phyloP scores from a whole-genome alignment of 2,888 invertebrate genomes.

The Pachymerium ferrugineum region DNA sequence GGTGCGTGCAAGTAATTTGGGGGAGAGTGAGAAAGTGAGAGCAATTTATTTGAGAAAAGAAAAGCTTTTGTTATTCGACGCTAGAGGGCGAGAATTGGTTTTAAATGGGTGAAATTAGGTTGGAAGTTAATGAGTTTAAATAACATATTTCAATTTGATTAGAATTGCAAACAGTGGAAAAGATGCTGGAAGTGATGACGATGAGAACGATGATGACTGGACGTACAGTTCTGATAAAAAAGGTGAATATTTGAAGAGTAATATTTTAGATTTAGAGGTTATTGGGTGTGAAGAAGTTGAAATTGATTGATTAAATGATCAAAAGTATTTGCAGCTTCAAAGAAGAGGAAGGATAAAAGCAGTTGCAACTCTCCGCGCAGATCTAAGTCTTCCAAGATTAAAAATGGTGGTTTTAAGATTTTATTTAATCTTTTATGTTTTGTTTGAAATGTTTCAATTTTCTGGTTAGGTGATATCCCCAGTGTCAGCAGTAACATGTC shows the following conservation, averaged over 20 bases:
- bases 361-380: slow-evolving; percentile 32
- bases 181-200: slow-evolving; percentile 63
- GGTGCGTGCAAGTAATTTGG: too few species aligned
- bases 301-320: not conserved
- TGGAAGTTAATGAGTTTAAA: not conserved
- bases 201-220: slow-evolving; percentile 86
- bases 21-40: too few species aligned
- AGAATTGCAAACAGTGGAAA: slow-evolving; percentile 54
- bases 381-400: slow-evolving; percentile 34
- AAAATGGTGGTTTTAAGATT: slow-evolving; percentile 32
- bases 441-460: not conserved
- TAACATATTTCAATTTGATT: not conserved
- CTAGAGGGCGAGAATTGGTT: too few species aligned
- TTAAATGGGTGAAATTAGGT: too few species aligned
- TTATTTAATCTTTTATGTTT: not conserved
- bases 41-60: too few species aligned
- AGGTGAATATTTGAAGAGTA: slow-evolving; percentile 14
- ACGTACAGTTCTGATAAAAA: slow-evolving; percentile 51
- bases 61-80: too few species aligned
- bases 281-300: not conserved
- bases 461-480: slow-evolving; percentile 35
- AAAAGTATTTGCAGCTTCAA: slow-evolving; percentile 28
- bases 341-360: slow-evolving; percentile 35
- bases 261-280: not conserved
- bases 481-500: slow-evolving; percentile 32